Conservation (phyloP, 2,113 vertebrate genomes). For the Phycodurus eques region DNA sequence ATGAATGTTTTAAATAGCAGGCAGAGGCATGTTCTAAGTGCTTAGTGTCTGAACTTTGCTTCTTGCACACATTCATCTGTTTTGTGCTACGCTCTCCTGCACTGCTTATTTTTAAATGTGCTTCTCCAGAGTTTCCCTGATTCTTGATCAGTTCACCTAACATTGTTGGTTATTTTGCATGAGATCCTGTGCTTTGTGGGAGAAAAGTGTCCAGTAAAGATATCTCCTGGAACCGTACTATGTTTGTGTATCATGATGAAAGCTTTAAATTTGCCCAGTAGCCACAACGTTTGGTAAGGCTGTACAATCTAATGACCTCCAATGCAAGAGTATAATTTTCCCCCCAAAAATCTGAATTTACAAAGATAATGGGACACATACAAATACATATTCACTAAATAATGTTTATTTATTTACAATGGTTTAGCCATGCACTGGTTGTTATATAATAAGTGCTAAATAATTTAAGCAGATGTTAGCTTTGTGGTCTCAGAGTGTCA, state of each 20-base stretch:
- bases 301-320: not conserved
- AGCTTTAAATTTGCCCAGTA: not conserved
- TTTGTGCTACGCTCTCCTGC: not conserved
- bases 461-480: not conserved
- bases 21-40: not conserved
- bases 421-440: not conserved
- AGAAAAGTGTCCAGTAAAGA: not conserved
- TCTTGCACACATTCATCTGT: not conserved
- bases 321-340: not conserved
- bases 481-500: not conserved
- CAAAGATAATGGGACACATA: not conserved
- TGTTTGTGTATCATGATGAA: not conserved
- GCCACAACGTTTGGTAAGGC: not conserved
- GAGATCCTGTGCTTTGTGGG: not conserved
- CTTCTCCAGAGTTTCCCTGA: not conserved
- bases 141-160: no score
- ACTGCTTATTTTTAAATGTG: not conserved
- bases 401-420: not conserved
- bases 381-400: not conserved
- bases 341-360: not conserved
- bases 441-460: not conserved
- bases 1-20: constrained; percentile 7
- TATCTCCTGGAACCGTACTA: not conserved
- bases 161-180: not conserved
- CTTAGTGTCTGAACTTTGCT: not conserved